These are phyloP conservation scores for Scomber japonicus DNA, from an alignment of 2,113 vertebrate species.

Conservation along the genomic window DNA sequence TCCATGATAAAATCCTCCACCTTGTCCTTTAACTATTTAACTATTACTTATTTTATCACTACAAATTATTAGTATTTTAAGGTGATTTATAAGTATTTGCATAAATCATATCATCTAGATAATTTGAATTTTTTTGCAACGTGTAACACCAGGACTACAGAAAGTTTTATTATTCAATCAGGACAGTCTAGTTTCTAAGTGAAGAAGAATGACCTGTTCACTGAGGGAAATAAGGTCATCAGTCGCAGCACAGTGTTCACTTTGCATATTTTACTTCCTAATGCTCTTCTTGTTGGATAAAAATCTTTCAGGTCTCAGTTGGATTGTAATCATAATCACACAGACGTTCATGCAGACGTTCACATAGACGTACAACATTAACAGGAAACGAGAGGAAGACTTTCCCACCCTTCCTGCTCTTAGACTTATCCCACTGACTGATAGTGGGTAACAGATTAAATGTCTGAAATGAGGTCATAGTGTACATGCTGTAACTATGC, in stretches of 20 bases:
- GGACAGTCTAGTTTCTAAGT: not conserved
- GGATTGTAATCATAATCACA: conserved; percentile 20
- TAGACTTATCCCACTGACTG: conserved; percentile 24
- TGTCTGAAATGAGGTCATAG: not conserved
- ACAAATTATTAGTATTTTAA: too few species aligned
- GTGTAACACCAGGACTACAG: too few species aligned
- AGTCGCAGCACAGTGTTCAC: not conserved
- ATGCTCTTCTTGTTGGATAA: not conserved
- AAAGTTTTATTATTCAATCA: not conserved
- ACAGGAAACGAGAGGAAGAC: conserved; percentile 29
- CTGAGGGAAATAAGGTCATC: too few species aligned
- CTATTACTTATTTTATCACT: not conserved
- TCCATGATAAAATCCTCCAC: too few species aligned
- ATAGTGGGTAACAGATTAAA: conserved; percentile 41
- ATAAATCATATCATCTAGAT: not conserved
- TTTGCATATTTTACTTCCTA: conserved; percentile 22
- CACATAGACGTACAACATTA: conserved; percentile 3
- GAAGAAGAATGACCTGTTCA: not conserved
- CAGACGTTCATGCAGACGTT: conserved; percentile 1
- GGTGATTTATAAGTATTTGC: not conserved
- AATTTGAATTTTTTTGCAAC: too few species aligned
- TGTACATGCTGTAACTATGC: not conserved
- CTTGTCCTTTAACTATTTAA: not conserved
- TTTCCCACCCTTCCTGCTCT: conserved; percentile 50
- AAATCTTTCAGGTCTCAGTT: conserved; percentile 6